These are phyloP conservation scores for Drosophila silvestris DNA, from an alignment of 2,888 invertebrate species.

Conservation along the genomic window DNA sequence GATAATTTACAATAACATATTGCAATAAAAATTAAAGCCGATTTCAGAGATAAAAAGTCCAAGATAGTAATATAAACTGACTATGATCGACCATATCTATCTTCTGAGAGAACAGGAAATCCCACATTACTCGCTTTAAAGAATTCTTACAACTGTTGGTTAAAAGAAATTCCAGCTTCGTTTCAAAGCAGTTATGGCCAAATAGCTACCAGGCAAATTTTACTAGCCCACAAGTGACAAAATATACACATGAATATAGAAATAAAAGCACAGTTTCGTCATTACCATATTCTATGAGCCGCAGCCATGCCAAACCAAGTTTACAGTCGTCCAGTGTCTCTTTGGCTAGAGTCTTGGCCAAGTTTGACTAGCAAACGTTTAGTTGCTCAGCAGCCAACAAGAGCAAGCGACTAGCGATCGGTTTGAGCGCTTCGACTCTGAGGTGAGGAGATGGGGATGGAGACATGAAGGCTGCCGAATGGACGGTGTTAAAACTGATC, in stretches of 20 bases:
- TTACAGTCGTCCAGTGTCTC: slow-evolving; percentile 35
- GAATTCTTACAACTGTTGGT: slow-evolving; percentile 25
- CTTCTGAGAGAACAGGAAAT: slow-evolving; percentile 24
- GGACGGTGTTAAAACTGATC: slow-evolving; percentile 78
- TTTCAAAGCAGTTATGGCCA: slow-evolving; percentile 17
- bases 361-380: slow-evolving; percentile 69
- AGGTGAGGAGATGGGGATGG: slow-evolving; percentile 13
- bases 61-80: not conserved
- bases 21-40: not conserved
- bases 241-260: slow-evolving; percentile 69
- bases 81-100: not conserved
- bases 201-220: slow-evolving; percentile 36
- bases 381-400: slow-evolving; percentile 58
- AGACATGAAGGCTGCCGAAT: slow-evolving; percentile 37
- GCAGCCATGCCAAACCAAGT: slow-evolving; percentile 26
- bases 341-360: slow-evolving; percentile 57
- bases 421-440: slow-evolving; percentile 16
- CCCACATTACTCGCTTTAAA: slow-evolving; percentile 21
- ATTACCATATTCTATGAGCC: slow-evolving; percentile 69
- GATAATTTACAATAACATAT: not conserved
- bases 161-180: slow-evolving; percentile 25
- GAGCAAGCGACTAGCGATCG: slow-evolving; percentile 37
- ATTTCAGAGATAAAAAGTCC: not conserved
- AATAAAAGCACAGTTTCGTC: slow-evolving; percentile 64
- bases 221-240: slow-evolving; percentile 71